These are phyloP conservation scores for Quadroppia sp. DNA, from an alignment of 2,888 invertebrate species.

Conservation along the genomic window DNA sequence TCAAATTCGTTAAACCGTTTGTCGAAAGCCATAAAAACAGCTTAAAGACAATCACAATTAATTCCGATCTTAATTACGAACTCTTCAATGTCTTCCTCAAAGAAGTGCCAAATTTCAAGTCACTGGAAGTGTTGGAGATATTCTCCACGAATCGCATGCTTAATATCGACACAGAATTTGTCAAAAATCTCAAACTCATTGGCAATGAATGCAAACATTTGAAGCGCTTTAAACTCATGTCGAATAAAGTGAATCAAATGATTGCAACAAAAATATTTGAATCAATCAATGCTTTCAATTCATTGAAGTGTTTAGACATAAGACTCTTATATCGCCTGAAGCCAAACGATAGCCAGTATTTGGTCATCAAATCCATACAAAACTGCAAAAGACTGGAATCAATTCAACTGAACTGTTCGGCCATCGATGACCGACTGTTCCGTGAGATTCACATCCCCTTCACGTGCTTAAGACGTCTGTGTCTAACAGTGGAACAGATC, in stretches of 20 bases:
- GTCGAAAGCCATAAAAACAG: background rate
- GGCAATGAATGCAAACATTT: background rate
- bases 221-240: background rate
- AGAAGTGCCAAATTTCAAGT: background rate
- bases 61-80: background rate
- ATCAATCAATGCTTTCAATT: background rate
- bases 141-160: background rate
- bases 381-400: background rate
- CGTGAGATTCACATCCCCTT: background rate
- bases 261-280: background rate
- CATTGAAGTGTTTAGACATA: background rate
- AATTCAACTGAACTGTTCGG: background rate
- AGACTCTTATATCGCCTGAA: background rate
- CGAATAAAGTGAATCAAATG: conserved; percentile 13
- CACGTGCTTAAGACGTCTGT: background rate
- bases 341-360: background rate
- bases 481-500: conserved; percentile 7
- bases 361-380: background rate
- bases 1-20: background rate
- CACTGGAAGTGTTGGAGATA: background rate
- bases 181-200: background rate
- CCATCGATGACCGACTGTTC: background rate
- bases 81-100: background rate
- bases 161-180: conserved; percentile 4
- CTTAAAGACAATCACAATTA: conserved; percentile 7